phyloP scores from a whole-genome alignment of 2,113 vertebrate species.

The Lepidothrix coronata region DNA sequence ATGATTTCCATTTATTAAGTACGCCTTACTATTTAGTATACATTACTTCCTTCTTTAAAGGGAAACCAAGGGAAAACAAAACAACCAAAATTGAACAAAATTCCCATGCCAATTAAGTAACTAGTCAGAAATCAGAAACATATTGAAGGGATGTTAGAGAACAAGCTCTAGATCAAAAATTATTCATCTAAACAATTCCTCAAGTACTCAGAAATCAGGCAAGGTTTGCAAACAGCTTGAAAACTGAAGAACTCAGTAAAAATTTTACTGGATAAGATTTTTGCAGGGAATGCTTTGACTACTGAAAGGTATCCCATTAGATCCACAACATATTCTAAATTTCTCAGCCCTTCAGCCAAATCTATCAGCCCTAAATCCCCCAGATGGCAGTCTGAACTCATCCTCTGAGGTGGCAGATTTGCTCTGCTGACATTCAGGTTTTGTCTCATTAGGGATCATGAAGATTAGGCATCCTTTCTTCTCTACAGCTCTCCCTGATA shows the following conservation, averaged over 20 bases:
- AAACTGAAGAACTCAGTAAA: background rate
- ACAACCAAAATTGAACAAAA: background rate
- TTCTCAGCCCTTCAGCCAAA: background rate
- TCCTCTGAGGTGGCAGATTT: background rate
- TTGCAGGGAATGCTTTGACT: background rate
- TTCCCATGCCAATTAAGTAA: background rate
- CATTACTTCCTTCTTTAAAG: background rate
- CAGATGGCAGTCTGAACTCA: slow-evolving; percentile 38
- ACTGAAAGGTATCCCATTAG: background rate
- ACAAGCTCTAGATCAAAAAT: background rate
- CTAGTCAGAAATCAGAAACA: background rate
- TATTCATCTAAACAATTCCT: background rate
- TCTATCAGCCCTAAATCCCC: background rate
- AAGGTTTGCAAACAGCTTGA: background rate
- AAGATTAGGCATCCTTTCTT: background rate
- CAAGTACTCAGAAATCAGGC: background rate
- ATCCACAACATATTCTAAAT: background rate
- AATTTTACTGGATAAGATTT: background rate
- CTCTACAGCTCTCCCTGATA: background rate
- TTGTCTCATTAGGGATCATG: background rate
- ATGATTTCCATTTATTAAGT: background rate
- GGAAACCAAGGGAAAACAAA: background rate
- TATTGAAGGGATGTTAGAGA: background rate
- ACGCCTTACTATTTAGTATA: background rate
- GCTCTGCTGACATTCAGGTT: background rate